Evolutionary conservation across 2,113 vertebrate species (phyloP), one percentile per base, ranked within the genome.

Genomic region (Spea bombifrons): DNA sequence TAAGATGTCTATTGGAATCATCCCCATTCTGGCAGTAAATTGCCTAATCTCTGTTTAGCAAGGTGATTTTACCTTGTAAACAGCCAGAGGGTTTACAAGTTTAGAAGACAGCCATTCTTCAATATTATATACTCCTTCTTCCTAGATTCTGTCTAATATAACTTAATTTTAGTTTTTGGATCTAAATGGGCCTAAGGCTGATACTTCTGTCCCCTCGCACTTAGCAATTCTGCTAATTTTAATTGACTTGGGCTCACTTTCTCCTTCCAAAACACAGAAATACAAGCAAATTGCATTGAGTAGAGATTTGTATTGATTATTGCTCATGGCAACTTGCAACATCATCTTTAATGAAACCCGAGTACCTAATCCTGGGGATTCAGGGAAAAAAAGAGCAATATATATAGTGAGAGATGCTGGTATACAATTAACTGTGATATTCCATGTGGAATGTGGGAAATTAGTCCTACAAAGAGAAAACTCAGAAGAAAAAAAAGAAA

Each of bases 51-150:
- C 71, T 73, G 71, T 74, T 80, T 74, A 80, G 78, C 71, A 80
- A 80, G 78, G 71, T 80, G 78, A 80, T 80, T 74, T 80, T 80
- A 74, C 78, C 78, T 80, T 80, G 78, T 74, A 80, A 80, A 80
- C 78, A 80, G 78, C 78, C 78, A 74, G 50, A 80, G 78, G 78
- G 78, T 17, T 73, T 80, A 80, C 71, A 80, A 57, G 71, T 80
- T 80, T 73, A 68, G 71, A 68, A 80, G 78, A 80, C 57, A 74
- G 78, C 61, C 78, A 74, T 80, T 63, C 78, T 80, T 80, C 78
- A 73, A 74, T 49, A 73, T 80, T 63, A 80, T 80, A 80, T 80
- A 74, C 78, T 74, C 65, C 48, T 71, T 74, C 78, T 52, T 74
- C 78, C 64, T 61, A 74, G 78, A 80, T 73, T 80, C 69, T 80